phyloP scores from a whole-genome alignment of 2,888 invertebrate genomes.

The Stenchaetothrips biformis region DNA sequence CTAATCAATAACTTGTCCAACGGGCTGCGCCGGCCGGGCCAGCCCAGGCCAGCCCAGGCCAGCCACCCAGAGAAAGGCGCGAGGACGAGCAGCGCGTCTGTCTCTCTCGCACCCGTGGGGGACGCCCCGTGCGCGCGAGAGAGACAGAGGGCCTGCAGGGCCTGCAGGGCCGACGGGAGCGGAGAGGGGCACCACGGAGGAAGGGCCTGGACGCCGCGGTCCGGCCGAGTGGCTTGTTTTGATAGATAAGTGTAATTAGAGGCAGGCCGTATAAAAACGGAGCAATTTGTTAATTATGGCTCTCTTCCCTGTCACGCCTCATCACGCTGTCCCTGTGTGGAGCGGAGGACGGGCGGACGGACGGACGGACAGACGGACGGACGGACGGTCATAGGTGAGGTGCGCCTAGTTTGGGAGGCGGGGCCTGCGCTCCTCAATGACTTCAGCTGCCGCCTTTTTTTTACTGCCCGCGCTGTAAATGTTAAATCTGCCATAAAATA shows the following conservation, averaged over 20 bases:
- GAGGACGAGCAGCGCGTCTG: no score
- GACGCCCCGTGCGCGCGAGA: no score
- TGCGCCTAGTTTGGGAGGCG: background rate
- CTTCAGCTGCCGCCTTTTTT: background rate
- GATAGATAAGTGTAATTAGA: conserved; percentile 19
- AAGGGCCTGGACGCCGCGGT: background rate
- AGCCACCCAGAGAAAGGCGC: no score
- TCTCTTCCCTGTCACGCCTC: background rate
- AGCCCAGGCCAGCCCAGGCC: no score
- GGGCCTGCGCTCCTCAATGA: background rate
- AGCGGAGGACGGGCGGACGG: no score
- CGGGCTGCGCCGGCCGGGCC: no score
- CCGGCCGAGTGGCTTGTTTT: background rate
- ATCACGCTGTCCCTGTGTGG: background rate
- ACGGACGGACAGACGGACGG: no score
- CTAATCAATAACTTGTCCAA: no score
- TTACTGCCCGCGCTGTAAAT: background rate
- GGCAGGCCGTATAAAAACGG: conserved; percentile 6
- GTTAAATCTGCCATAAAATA: conserved; percentile 22
- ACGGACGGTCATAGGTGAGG: no score
- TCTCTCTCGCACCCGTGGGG: no score
- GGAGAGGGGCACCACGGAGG: background rate
- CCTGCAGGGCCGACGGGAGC: background rate
- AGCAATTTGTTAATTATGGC: conserved; percentile 16
- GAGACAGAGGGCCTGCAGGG: no score